Evolutionary conservation across 1,140 invertebrate species (phyloP), one percentile per base, ranked within the genome.

Genomic region (Holotrichia oblita): DNA sequence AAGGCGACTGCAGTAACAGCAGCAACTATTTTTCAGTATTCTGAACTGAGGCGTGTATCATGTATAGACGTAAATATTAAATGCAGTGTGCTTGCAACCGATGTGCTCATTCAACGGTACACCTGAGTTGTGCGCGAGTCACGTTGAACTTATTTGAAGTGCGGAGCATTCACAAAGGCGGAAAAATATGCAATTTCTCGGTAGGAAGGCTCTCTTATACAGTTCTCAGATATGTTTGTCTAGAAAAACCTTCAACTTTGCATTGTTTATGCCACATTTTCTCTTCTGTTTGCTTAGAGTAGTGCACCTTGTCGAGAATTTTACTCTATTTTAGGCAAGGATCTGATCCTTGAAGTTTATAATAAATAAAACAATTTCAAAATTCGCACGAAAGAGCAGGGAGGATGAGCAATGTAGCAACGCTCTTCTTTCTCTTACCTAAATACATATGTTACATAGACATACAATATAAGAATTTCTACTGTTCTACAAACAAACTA

Each of bases 1-100:
- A 27, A 24, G 0, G 61, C 61, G 27, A 14, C 20, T 69, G 61
- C 22, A 69, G 61, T 12, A 69, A 27, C 20, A 34, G 61, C 61
- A 27, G 27, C 61, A 12, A 69, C 48, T 55, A 55, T 55, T 69
- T 69, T 69, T 34, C 61, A 69, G 27, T 69, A 69, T 34, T 34
- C 27, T 14, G 61, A 69, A 69, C 61, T 27, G 61, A 22, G 22
- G 27, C 61, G 24, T 69, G 61, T 22, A 69, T 69, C 61, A 69
- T 69, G 61, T 69, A 69, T 34, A 69, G 20, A 69, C 20, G 61
- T 69, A 69, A 69, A 69, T 69, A 69, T 69, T 27, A 69, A 69
- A 69, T 27, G 61, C 22, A 69, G 8, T 27, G 8, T 27, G 61
- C 22, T 34, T 27, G 61, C 61, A 69, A 6, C 61, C 59, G 44